Base-by-base conservation (phyloP, 1,140 invertebrate genomes). In the Eueides isabella region DNA sequence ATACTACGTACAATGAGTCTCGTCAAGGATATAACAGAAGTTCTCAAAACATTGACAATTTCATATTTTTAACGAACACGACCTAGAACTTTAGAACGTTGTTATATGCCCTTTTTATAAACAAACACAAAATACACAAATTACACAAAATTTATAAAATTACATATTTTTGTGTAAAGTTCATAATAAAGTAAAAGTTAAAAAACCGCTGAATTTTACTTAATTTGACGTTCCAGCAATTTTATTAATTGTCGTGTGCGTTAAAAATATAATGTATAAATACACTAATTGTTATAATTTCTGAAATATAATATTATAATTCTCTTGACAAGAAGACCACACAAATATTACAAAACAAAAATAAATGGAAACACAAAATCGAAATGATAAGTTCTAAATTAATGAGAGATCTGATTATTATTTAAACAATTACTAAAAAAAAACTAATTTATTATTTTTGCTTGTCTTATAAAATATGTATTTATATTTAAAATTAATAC, bases 381-480 rank as follows among this genome's bases (percentile, higher is more conserved):
- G 23, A 35, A 61, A 48, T 35, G 48, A 69, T 69, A 16, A 61
- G 33, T 61, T 69, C 67, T 69, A 69, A 61, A 61, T 61, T 48
- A 61, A 69, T 55, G 48, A 69, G 67, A 69, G 67, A 69, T 69
- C 67, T 33, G 67, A 69, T 12, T 28, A 55, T 69, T 61, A 69
- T 48, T 55, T 26, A 4, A 55, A 55, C 48, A 55, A 55, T 55
- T 55, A 26, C 48, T 55, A 55, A 55, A 55, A 55, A 55, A 55
- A 55, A 26, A 23, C 48, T 55, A 55, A 55, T 26, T 12, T 11
- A 55, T 55, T 55, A 55, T 26, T 55, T 55, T 55, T 55, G 19
- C 2, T 55, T 55, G 23, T 55, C 48, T 55, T 55, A 55, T 23
- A 55, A 55, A 23, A 55, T 38, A 44, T 0, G 2, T 55, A 26